Percentiles rank a stretch among this genome's conserved stretches.
These are phyloP conservation scores for Pectinophora gossypiella DNA, from an alignment of 1,140 invertebrate genomes.

Conservation along the genomic window DNA sequence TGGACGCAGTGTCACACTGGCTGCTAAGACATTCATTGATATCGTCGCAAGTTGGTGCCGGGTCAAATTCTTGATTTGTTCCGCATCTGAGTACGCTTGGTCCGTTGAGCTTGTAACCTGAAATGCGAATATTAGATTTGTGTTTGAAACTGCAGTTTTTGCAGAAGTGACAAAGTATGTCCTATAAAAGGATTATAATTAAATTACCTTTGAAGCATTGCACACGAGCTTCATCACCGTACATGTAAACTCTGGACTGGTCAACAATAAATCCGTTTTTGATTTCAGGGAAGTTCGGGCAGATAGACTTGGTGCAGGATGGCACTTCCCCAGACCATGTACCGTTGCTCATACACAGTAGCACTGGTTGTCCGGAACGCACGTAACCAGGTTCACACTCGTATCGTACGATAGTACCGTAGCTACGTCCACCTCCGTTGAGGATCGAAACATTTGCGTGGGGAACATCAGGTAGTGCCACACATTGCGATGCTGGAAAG, in stretches of 20 bases:
- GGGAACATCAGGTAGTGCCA: slow-evolving; percentile 90
- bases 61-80: slow-evolving; percentile 88
- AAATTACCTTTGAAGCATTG: slow-evolving; percentile 91
- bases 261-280: slow-evolving; percentile 91
- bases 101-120: slow-evolving; percentile 62
- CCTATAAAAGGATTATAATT: neutral
- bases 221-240: slow-evolving; percentile 93
- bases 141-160: neutral
- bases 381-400: slow-evolving; percentile 96
- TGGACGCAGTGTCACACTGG: slow-evolving; percentile 93
- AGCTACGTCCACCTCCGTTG: slow-evolving; percentile 95
- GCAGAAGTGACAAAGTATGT: neutral
- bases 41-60: slow-evolving; percentile 92
- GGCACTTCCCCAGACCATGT: slow-evolving; percentile 96
- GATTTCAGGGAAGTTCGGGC: slow-evolving; percentile 88
- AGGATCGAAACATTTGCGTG: slow-evolving; percentile 92
- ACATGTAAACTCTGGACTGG: slow-evolving; percentile 84
- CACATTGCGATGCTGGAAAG: slow-evolving; percentile 90
- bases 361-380: slow-evolving; percentile 89
- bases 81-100: slow-evolving; percentile 93
- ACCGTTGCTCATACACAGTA: slow-evolving; percentile 97
- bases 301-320: slow-evolving; percentile 89
- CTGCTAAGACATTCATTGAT: slow-evolving; percentile 94
- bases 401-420: slow-evolving; percentile 96
- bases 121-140: slow-evolving; percentile 12